Base-by-base conservation (phyloP, 2,797 vertebrate genomes). In the Gallinago solitaria region DNA sequence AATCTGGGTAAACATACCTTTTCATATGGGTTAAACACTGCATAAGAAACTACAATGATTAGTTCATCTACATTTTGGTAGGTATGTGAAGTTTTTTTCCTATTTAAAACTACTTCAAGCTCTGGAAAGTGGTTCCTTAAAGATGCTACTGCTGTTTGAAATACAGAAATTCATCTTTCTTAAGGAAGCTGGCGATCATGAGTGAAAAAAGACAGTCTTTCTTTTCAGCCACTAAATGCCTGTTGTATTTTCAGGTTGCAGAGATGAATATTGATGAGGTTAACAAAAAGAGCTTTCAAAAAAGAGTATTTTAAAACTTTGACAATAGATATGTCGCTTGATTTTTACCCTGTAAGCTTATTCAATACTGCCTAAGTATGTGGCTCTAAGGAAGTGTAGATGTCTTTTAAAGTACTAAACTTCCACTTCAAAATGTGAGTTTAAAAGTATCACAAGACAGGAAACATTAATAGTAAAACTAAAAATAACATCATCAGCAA, bases 391-490 rank as follows among this genome's bases (percentile, higher is more conserved):
- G 23, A 82, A 84, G 11, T 25, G 53, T 13, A 74, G 11, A 35
- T 43, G 10, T 13, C 76, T 91, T 87, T 80, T 47, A 82, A 90
- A 92, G 16, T 9, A 56, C 9, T 30, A n/a, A 65, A 53, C 10
- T 59, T 89, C 32, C 20, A 82, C 20, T 59, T 84, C 67, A 63
- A 90, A 69, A 59, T 51, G 21, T 21, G n/a, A 87, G 51, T 63
- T 68, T 33, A 65, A 64, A 89, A 73, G 15, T 61, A 56, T 73
- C 53, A 89, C 28, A 87, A 76, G 65, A 69, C 4, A 71, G 51
- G 68, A 88, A 96, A 57, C 8, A 41, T 73, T 81, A 86, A 75
- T 39, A 71, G 25, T 37, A 71, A 91, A 95, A 75, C 57, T 90
- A 81, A 75, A 89, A 94, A 81, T 84, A 94, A 81, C 33, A 83